Base-by-base conservation (phyloP, 1,140 invertebrate genomes). In the Atta colombica region DNA sequence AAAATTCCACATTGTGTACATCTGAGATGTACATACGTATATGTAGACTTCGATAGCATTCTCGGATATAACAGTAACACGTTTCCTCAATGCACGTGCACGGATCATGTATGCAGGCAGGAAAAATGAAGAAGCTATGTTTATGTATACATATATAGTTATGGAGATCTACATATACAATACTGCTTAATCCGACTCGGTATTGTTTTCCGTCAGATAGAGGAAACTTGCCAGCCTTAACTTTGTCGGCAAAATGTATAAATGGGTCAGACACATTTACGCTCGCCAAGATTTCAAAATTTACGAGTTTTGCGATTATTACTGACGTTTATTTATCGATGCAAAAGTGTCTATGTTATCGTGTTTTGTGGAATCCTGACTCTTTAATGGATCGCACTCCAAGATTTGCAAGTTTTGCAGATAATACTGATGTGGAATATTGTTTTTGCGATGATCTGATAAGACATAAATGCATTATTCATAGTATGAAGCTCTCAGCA, bases 371-470 rank as follows among this genome's bases (percentile, higher is more conserved):
- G 28, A 21, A 49, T 31, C 49, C 31, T 51, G 39, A 7, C 53
- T 51, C 16, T 58, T 71, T 75, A 84, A 84, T 61, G 55, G 68
- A 69, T 61, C 66, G 18, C 39, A n/a, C 39, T 18, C 14, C 39
- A 28, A 72, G 65, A 84, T 61, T 74, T 84, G 80, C 80, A 84
- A 74, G 58, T 84, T 84, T 75, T 18, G 80, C 69, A 51, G 60
- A 74, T 74, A 75, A 51, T 74, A 60, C 80, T 18, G 39, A 60
- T 60, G 66, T 49, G 68, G 39, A 75, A 74, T 69, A 63, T 75
- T 75, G 80, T 84, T 84, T 84, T 82, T 87, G 80, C 61, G 61
- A 85, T 66, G 61, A 25, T 66, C 55, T 65, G 53, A 85, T 80
- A 81, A 85, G 72, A 55, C 31, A 31, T 49, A 28, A n/a, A 84